Evolutionary conservation across 2,888 invertebrate genomes (phyloP).

Genomic region (Catonia carolina): DNA sequence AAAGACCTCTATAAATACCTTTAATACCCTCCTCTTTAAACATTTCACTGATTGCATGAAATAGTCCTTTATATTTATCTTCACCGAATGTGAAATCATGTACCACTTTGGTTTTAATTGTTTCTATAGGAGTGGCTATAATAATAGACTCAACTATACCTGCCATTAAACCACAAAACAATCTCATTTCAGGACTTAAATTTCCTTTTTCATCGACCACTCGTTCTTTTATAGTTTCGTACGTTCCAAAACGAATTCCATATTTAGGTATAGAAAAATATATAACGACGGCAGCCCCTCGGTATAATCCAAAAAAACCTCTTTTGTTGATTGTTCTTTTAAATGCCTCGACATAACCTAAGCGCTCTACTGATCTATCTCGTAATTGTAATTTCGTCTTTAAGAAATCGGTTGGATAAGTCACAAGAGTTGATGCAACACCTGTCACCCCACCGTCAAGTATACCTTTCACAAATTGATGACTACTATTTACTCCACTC

Average conservation of each 20-base stretch:
- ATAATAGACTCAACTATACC: conserved; percentile 92
- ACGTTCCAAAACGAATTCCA: conserved; percentile 93
- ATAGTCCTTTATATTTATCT: conserved; percentile 86
- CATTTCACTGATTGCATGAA: conserved; percentile 87
- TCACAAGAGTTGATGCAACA: too few species aligned
- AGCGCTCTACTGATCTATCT: conserved; percentile 62
- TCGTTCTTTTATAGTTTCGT: conserved; percentile 80
- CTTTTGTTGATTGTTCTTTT: conserved; percentile 80
- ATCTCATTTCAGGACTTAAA: conserved; percentile 62
- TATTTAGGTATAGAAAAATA: conserved; percentile 99
- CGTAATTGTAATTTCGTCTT: too few species aligned
- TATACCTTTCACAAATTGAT: too few species aligned
- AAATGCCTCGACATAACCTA: conserved; percentile 82
- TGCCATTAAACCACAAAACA: conserved; percentile 91
- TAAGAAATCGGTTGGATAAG: too few species aligned
- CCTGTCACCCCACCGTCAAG: too few species aligned
- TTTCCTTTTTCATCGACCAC: conserved; percentile 73
- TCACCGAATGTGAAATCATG: conserved; percentile 89
- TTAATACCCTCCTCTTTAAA: conserved; percentile 67
- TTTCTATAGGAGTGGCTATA: conserved; percentile 99
- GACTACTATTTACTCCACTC: too few species aligned
- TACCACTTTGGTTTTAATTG: conserved; percentile 97
- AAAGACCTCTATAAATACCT: conserved; percentile 82
- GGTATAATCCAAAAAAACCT: conserved; percentile 86
- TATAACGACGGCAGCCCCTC: conserved; percentile 89